Percentiles rank a stretch among this genome's conserved stretches.
Evolutionary conservation across 2,113 vertebrate genomes (phyloP).

Genomic region (Sturnus vulgaris): DNA sequence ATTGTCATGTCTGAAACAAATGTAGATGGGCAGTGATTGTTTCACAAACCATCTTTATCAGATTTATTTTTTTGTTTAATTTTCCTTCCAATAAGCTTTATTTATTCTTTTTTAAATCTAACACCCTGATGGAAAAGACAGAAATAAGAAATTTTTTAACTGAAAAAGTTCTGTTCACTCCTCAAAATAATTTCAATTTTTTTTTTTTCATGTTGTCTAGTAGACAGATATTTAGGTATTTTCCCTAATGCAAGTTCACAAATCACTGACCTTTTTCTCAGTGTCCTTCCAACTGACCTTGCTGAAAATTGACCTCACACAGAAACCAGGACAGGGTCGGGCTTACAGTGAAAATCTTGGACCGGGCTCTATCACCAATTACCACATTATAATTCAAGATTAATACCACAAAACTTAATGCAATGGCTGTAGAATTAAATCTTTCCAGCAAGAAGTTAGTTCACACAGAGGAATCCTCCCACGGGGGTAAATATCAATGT

Average conservation of each 20-base stretch:
- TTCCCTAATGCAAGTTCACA: not conserved
- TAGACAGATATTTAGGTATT: not conserved
- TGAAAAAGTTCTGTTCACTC: not conserved
- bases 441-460: not conserved
- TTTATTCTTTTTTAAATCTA: not conserved
- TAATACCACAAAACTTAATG: not conserved
- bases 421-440: not conserved
- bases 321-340: not conserved
- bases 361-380: not conserved
- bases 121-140: not conserved
- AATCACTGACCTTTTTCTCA: not conserved
- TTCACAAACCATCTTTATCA: not conserved
- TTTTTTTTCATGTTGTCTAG: not conserved
- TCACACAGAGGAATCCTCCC: not conserved
- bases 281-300: not conserved
- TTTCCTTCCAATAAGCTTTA: not conserved
- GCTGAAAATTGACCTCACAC: not conserved
- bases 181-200: not conserved
- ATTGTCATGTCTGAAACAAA: not conserved
- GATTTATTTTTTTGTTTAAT: not conserved
- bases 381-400: not conserved
- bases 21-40: not conserved
- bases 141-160: not conserved
- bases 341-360: not conserved
- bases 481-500: rapidly evolving